A percentile compares a stretch with the other conserved stretches of the same genome.
Conservation (phyloP, 2,113 vertebrate species). For the Semnopithecus entellus region DNA sequence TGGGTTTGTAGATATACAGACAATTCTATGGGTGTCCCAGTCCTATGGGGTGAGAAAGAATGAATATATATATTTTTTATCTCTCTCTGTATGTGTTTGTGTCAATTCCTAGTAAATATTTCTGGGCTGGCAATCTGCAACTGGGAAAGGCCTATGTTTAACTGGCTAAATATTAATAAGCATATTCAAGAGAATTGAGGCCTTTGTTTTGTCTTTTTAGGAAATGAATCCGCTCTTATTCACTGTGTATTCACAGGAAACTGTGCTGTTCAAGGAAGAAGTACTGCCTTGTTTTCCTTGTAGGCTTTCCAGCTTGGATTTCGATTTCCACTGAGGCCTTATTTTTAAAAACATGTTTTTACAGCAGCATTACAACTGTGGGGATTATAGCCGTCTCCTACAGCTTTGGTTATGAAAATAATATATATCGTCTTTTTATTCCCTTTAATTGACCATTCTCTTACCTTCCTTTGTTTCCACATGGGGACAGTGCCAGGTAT, state of each 20-base stretch:
- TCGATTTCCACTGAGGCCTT: constrained; percentile 31
- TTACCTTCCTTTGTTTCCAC: not conserved
- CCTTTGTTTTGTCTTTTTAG: constrained; percentile 45
- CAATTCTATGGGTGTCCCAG: not conserved
- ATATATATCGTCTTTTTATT: not conserved
- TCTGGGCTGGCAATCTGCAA: not conserved
- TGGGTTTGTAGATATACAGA: not conserved
- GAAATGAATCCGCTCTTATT: not conserved
- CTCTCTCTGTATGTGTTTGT: not conserved
- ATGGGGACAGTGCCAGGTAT: not conserved
- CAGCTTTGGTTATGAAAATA: constrained; percentile 24
- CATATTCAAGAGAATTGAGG: not conserved
- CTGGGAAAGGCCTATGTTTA: not conserved
- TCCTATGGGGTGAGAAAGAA: not conserved
- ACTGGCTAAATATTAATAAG: constrained; percentile 54
- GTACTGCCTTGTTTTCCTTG: constrained; percentile 49
- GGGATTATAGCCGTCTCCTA: not conserved
- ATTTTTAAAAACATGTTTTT: constrained; percentile 59
- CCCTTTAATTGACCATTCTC: not conserved
- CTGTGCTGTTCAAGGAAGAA: not conserved
- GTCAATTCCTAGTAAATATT: constrained; percentile 4
- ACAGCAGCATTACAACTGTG: not conserved
- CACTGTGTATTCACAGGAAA: constrained; percentile 10
- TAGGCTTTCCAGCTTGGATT: constrained; percentile 35
- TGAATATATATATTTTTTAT: not conserved